Percentiles rank a stretch among this genome's conserved stretches.
Evolutionary conservation across 92 coral and sea anemone species (phyloP).

Genomic region (Phenganax stokvisi): DNA sequence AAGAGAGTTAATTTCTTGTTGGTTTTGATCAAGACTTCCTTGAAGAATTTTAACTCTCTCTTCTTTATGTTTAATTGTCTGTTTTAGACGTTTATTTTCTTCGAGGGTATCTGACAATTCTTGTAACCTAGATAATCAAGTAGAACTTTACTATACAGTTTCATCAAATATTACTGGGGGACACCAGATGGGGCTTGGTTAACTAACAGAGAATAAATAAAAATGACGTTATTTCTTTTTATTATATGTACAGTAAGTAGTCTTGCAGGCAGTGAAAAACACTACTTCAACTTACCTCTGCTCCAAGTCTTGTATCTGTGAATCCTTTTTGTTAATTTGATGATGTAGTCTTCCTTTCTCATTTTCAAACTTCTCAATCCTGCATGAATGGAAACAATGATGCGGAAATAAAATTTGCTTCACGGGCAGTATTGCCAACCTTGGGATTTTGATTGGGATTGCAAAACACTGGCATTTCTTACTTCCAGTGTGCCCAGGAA

Average conservation of each 20-base stretch:
- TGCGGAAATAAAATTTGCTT: too few relatives aligned
- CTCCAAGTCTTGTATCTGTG: constrained; percentile 23
- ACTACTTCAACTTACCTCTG: neutral
- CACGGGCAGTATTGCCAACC: neutral
- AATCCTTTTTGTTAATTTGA: constrained; percentile 23
- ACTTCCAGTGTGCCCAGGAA: too few relatives aligned
- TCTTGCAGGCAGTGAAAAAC: neutral
- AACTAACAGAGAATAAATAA: too few relatives aligned
- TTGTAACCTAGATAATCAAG: constrained; percentile 40
- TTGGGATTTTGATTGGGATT: neutral
- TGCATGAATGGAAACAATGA: neutral
- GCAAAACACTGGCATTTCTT: too few relatives aligned
- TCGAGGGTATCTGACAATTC: constrained; percentile 60
- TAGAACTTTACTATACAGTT: neutral
- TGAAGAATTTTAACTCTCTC: constrained; percentile 32
- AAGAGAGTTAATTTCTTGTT: constrained; percentile 56
- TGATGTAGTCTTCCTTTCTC: constrained; percentile 28
- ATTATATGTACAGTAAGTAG: too few relatives aligned
- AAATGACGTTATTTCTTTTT: too few relatives aligned
- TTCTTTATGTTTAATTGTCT: constrained; percentile 45
- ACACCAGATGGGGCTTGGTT: neutral
- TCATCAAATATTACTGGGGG: neutral
- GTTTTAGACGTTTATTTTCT: constrained; percentile 55
- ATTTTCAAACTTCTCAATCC: constrained; percentile 13
- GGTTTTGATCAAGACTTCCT: constrained; percentile 49